These are phyloP conservation scores for Stylophora pistillata DNA, from an alignment of 64 coral and sea anemone genomes.

Conservation along the genomic window DNA sequence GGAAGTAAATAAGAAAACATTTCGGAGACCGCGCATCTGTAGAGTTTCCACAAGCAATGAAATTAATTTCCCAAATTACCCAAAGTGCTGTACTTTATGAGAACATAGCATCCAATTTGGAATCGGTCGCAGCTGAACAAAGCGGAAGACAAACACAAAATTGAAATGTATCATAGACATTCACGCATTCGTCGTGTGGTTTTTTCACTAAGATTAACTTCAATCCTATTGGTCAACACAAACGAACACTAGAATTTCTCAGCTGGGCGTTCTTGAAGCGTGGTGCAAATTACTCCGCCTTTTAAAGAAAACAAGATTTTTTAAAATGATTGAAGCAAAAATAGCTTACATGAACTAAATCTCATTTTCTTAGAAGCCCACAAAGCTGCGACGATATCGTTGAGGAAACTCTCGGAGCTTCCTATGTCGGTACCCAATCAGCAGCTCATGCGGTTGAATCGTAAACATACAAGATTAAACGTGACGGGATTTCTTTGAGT, in stretches of 20 bases:
- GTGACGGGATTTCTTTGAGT: neutral
- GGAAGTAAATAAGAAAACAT: constrained; percentile 15
- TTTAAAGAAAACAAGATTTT: constrained; percentile 7
- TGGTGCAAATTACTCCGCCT: neutral
- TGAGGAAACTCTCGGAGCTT: neutral
- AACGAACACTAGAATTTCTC: neutral
- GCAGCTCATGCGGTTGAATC: neutral
- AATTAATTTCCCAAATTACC: neutral
- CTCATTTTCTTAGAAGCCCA: neutral
- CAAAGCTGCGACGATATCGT: neutral
- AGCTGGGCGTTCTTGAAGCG: neutral
- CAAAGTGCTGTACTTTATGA: neutral
- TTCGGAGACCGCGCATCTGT: neutral
- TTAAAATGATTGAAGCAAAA: neutral
- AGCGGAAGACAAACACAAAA: constrained; percentile 29
- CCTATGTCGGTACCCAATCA: neutral
- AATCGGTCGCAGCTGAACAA: neutral
- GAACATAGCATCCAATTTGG: neutral
- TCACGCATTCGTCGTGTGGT: constrained; percentile 4
- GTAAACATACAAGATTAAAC: constrained; percentile 10
- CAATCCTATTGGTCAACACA: constrained; percentile 7
- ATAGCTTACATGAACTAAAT: neutral
- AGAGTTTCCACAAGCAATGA: neutral
- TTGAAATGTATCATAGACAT: constrained; percentile 1
- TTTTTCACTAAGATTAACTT: neutral